Conservation (phyloP, 2,888 invertebrate genomes). For the Drosophila stalkeri region DNA sequence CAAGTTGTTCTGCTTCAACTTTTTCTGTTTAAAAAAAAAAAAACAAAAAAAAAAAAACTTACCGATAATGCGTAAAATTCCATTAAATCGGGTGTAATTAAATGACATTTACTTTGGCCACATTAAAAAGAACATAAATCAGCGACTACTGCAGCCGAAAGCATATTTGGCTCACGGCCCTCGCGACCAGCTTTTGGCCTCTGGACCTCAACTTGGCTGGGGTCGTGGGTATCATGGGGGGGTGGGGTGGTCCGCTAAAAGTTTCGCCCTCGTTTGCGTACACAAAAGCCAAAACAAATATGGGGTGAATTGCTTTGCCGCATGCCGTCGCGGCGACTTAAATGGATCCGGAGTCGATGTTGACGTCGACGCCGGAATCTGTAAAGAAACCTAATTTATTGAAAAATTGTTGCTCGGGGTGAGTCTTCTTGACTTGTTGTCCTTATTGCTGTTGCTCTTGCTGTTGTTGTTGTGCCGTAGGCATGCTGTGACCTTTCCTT, state of each 20-base stretch:
- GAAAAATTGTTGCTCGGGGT: slow-evolving; percentile 82
- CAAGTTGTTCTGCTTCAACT: not conserved
- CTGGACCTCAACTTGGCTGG: slow-evolving; percentile 9
- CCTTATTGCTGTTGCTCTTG: slow-evolving; percentile 36
- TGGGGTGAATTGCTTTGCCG: slow-evolving; percentile 68
- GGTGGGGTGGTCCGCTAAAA: slow-evolving; percentile 38
- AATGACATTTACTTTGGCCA: slow-evolving; percentile 85
- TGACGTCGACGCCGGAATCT: slow-evolving; percentile 64
- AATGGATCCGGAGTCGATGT: slow-evolving; percentile 55
- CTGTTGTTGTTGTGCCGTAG: slow-evolving; percentile 59
- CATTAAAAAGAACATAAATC: slow-evolving; percentile 85
- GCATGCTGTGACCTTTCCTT: slow-evolving; percentile 75
- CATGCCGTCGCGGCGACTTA: slow-evolving; percentile 41
- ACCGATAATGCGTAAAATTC: slow-evolving; percentile 84
- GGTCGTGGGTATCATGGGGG: not conserved
- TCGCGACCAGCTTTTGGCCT: slow-evolving; percentile 25
- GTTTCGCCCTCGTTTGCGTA: slow-evolving; percentile 71
- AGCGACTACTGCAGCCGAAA: slow-evolving; percentile 66
- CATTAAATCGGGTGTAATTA: slow-evolving; percentile 85
- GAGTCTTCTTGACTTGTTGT: slow-evolving; percentile 62
- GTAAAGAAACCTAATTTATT: slow-evolving; percentile 84
- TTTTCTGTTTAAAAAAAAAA: not conserved
- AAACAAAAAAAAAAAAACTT: slow-evolving; percentile 58
- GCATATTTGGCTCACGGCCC: slow-evolving; percentile 59
- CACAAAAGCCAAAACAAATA: slow-evolving; percentile 70